These are phyloP conservation scores for Labrus mixtus DNA, from an alignment of 2,113 vertebrate species.

Conservation along the genomic window DNA sequence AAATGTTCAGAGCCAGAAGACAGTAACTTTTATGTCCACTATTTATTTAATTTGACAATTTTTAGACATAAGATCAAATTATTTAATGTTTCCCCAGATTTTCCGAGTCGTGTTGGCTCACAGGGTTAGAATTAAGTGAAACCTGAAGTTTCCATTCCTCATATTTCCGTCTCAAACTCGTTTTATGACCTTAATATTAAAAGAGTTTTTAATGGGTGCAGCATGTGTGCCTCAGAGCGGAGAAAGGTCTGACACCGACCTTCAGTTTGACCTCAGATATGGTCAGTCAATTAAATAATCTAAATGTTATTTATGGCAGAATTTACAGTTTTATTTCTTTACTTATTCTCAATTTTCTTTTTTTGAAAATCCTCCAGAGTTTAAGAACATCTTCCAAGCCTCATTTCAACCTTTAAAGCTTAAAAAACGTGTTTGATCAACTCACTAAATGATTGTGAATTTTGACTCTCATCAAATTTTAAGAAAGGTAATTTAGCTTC, in stretches of 20 bases:
- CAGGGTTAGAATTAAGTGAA: constrained; percentile 49
- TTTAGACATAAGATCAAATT: constrained; percentile 36
- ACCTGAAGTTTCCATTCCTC: constrained; percentile 46
- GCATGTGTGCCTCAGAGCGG: constrained; percentile 3
- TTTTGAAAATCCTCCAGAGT: too few species aligned
- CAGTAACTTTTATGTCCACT: constrained; percentile 8
- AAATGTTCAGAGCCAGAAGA: constrained; percentile 12
- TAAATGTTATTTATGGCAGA: too few species aligned
- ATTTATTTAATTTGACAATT: constrained; percentile 21
- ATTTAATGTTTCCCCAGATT: constrained; percentile 23
- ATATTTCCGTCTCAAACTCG: constrained; percentile 30
- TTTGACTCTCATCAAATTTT: too few species aligned
- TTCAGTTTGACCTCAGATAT: not conserved
- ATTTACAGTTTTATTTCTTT: too few species aligned
- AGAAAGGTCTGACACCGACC: not conserved
- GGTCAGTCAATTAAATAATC: not conserved
- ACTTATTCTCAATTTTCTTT: too few species aligned
- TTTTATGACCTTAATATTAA: constrained; percentile 30
- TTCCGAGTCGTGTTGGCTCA: constrained; percentile 45
- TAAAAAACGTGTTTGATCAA: too few species aligned
- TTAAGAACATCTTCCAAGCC: too few species aligned
- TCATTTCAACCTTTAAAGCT: too few species aligned
- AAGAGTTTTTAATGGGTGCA: constrained; percentile 11
- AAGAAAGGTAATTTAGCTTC: too few species aligned
- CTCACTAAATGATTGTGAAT: too few species aligned